Evolutionary conservation across 2,888 invertebrate species (phyloP), one percentile per base, ranked within the genome.

Genomic region (Aquatica leii): DNA sequence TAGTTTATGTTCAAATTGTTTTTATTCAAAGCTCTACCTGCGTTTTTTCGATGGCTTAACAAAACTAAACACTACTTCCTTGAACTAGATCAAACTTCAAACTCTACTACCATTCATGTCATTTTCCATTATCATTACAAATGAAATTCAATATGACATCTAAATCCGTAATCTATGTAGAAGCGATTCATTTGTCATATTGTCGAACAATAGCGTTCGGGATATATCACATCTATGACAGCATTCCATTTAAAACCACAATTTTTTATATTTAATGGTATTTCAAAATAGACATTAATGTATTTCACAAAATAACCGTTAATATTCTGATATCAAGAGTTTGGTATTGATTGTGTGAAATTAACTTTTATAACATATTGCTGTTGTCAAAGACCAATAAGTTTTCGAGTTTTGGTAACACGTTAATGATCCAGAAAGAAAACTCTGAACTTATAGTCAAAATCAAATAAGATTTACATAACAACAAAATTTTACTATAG

Each of bases 241-340:
- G 62, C 53, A 41, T 62, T 62, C 62, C 54, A 35, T 62, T 59
- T 58, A 50, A 62, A 53, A 62, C 62, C 58, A 50, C 58, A 58
- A 62, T 62, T 58, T 62, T 62, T 58, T 62, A 62, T 62, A 51
- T 57, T 34, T 52, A 62, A 62, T 62, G 54, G 53, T 17, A 54
- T 43, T 62, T 53, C 52, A 62, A 62, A 58, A 53, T 51, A n/a
- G 50, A 52, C 52, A 34, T 35, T 52, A 21, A 52, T 52, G 17
- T 50, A 31, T 34, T 50, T 46, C 46, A 11, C 8, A 46, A 18
- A 46, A 46, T 46, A 37, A n/a, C 37, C 11, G 37, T 37, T 37
- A 37, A 37, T 37, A 46, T 46, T 46, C 18, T 46, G 18, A 46
- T 18, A 46, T 46, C 46, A 6, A 17, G 18, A 46, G 18, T 46